Percentiles rank a stretch among this genome's conserved stretches.
Evolutionary conservation across 1,140 invertebrate genomes (phyloP).

Genomic region (Leptestheria dahalacensis): DNA sequence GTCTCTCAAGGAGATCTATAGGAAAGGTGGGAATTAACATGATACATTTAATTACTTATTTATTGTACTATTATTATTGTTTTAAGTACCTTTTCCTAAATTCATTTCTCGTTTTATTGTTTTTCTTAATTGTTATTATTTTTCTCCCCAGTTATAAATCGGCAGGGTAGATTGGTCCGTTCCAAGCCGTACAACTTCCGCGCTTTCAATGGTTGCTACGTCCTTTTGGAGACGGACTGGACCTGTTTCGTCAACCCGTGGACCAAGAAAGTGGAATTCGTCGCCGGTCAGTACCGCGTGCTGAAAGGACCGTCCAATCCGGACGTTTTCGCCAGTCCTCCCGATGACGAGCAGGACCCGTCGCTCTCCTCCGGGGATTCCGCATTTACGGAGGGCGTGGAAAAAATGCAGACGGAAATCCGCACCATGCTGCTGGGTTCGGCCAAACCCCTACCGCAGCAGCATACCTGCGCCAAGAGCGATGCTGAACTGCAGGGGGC

Average conservation of each 20-base stretch:
- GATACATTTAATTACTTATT: too few relatives aligned
- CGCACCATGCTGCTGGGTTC: slow-evolving; percentile 35
- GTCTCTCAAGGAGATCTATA: slow-evolving; percentile 63
- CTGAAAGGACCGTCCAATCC: slow-evolving; percentile 56
- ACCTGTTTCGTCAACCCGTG: slow-evolving; percentile 87
- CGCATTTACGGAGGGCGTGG: slow-evolving; percentile 41
- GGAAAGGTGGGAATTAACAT: slow-evolving; percentile 41
- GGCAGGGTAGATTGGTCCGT: slow-evolving; percentile 46
- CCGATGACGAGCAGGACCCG: slow-evolving; percentile 26
- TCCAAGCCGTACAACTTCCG: slow-evolving; percentile 65
- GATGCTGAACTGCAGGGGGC: slow-evolving; percentile 7
- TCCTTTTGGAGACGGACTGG: slow-evolving; percentile 79
- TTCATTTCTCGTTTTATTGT: slow-evolving; percentile 14
- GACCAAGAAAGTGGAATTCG: slow-evolving; percentile 76
- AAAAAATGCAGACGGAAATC: slow-evolving; percentile 50
- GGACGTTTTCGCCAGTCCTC: slow-evolving; percentile 46
- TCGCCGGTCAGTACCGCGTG: slow-evolving; percentile 73
- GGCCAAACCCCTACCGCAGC: background rate
- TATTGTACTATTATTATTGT: slow-evolving; percentile 2
- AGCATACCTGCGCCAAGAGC: background rate
- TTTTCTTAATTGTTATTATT: too few relatives aligned
- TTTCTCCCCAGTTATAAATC: slow-evolving; percentile 36
- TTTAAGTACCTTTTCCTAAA: slow-evolving; percentile 7
- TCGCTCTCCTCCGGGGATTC: slow-evolving; percentile 27
- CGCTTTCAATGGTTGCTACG: slow-evolving; percentile 65